Evolutionary conservation across 1,140 invertebrate genomes (phyloP).

Genomic region (Helicorthomorpha holstii): DNA sequence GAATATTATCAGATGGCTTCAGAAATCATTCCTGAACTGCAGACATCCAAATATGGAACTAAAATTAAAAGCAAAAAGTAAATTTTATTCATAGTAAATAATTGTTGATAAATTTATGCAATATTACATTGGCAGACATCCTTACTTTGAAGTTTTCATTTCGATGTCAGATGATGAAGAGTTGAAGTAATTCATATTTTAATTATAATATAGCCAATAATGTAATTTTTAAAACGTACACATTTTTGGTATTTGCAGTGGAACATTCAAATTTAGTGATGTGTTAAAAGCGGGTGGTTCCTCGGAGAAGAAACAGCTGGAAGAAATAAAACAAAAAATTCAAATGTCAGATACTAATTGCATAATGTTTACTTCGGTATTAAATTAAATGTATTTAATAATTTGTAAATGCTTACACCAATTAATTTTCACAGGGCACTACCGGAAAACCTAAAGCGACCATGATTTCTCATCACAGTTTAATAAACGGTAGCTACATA

Average conservation of each 20-base stretch:
- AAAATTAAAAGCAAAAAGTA: too few species aligned
- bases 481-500: neutral
- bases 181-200: too few species aligned
- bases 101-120: too few species aligned
- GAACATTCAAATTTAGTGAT: conserved; percentile 22
- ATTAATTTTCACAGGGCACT: conserved; percentile 51
- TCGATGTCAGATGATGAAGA: too few species aligned
- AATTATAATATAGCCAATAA: too few species aligned
- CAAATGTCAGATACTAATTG: conserved; percentile 49
- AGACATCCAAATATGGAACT: neutral
- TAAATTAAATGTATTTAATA: too few species aligned
- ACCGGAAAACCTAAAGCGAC: conserved; percentile 61
- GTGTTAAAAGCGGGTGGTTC: conserved; percentile 20
- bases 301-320: conserved; percentile 20
- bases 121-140: too few species aligned
- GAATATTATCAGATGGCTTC: conserved; percentile 1
- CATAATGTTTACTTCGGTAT: conserved; percentile 78
- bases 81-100: too few species aligned
- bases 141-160: too few species aligned
- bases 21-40: neutral
- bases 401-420: too few species aligned
- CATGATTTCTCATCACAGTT: neutral
- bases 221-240: too few species aligned
- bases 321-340: conserved; percentile 30
- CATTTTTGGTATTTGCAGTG: too few species aligned